phyloP scores from a whole-genome alignment of 2,113 vertebrate genomes.

The Zosterops borbonicus region DNA sequence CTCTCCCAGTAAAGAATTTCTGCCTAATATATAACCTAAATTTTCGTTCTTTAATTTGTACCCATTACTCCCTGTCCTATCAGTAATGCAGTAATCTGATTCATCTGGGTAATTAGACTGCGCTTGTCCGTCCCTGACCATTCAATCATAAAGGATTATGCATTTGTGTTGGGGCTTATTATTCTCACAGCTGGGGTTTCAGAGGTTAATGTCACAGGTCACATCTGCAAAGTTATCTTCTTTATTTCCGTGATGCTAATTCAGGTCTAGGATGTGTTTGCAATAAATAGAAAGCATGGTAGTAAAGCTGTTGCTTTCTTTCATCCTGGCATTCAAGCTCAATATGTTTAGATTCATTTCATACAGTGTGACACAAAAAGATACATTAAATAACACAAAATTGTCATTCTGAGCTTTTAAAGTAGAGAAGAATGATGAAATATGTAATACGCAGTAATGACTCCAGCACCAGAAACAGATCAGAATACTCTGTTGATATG shows the following conservation, averaged over 20 bases:
- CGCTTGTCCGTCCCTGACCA: too few species aligned
- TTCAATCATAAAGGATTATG: neutral
- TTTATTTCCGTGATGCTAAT: neutral
- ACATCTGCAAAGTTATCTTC: neutral
- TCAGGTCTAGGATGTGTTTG: neutral
- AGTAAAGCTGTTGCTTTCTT: neutral
- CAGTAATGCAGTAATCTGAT: neutral
- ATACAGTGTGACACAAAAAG: neutral
- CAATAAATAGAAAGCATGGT: neutral
- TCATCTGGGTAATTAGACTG: rapidly evolving
- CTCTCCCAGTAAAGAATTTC: neutral
- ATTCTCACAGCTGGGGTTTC: neutral
- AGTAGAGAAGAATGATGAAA: neutral
- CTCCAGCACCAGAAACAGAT: neutral
- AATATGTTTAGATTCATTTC: neutral
- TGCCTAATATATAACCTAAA: neutral
- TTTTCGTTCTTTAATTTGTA: neutral
- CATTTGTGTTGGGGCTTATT: neutral
- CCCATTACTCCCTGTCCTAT: neutral
- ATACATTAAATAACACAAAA: neutral
- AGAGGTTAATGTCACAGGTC: neutral
- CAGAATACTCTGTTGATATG: neutral
- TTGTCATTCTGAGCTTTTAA: neutral
- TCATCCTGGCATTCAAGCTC: neutral
- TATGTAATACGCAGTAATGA: neutral